A percentile compares a stretch with the other conserved stretches of the same genome.
These are phyloP conservation scores for Ecliptopera silaceata DNA, from an alignment of 2,888 invertebrate genomes.

Conservation along the genomic window DNA sequence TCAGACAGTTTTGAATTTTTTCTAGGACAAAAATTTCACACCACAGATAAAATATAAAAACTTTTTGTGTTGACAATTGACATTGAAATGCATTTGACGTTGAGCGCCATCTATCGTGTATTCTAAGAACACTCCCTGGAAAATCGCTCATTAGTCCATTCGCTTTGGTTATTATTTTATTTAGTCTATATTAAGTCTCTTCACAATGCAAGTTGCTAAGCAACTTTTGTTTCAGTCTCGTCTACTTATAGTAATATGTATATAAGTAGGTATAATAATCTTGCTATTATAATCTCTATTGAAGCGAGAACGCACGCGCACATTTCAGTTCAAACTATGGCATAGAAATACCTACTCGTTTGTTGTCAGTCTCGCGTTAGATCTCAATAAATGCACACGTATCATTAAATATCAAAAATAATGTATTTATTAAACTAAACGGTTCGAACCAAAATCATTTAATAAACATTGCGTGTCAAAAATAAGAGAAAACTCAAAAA, in stretches of 20 bases:
- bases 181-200: too few relatives aligned
- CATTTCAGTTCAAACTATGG: slow-evolving; percentile 5
- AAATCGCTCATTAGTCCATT: too few relatives aligned
- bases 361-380: slow-evolving; percentile 26
- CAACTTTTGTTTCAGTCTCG: neutral
- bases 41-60: too few relatives aligned
- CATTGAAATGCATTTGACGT: too few relatives aligned
- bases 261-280: slow-evolving; percentile 18
- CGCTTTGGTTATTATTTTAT: too few relatives aligned
- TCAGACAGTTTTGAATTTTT: too few relatives aligned
- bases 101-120: too few relatives aligned
- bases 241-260: slow-evolving; percentile 6
- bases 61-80: too few relatives aligned
- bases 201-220: neutral
- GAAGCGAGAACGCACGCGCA: slow-evolving; percentile 28
- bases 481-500: neutral
- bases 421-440: slow-evolving; percentile 4
- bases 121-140: too few relatives aligned
- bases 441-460: neutral
- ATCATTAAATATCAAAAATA: neutral
- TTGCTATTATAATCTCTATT: slow-evolving; percentile 24
- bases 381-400: slow-evolving; percentile 23
- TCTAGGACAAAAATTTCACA: too few relatives aligned
- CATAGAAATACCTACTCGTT: slow-evolving; percentile 15
- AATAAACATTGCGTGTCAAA: too few relatives aligned